Evolutionary conservation across 2,797 vertebrate genomes (phyloP), one percentile per base, ranked within the genome.

Genomic region (Tapera naevia): DNA sequence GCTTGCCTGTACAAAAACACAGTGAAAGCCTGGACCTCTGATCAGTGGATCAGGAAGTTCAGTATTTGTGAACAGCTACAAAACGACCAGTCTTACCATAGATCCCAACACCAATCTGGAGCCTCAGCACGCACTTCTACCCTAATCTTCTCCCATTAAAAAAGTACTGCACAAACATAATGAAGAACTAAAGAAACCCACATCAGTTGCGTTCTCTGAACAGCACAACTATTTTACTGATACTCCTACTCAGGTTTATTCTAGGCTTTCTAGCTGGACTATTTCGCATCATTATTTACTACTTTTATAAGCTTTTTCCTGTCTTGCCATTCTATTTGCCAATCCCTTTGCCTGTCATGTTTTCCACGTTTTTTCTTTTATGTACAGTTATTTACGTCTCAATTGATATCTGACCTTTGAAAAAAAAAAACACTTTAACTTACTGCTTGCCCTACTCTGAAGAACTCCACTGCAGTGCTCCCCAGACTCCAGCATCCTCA

Each of bases 31-130:
- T 48, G 41, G 50, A 53, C 5, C 17, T 58, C 67, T 10, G 2
- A 23, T 17, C 2, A 56, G 32, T 1, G 2, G 5, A 30, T 1
- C 3, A 4, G 15, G 51, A 89, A 22, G 25, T 10, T 64, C 5
- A 45, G 17, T 13, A n/a, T 56, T 61, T 78, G 9, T 32, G 25
- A 89, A 33, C 4, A 78, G 41, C 7, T 24, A 53, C 28, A 12
- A 48, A 48, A 48, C 22, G 46, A 48, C 22, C 30, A 24, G 56
- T 19, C 45, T 56, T 17, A n/a, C 23, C 54, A 64, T 9, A 43
- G 84, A 66, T 10, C 16, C 57, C 11, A 73, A 57, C 27, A 23
- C 2, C 51, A 18, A 46, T 22, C 25, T 7, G 62, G 24, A 83
- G 35, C 13, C 45, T 19, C 41, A 62, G 53, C 32, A 83, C 66